Evolutionary conservation across 2,113 vertebrate species (phyloP).

Genomic region (Odocoileus hemionus): DNA sequence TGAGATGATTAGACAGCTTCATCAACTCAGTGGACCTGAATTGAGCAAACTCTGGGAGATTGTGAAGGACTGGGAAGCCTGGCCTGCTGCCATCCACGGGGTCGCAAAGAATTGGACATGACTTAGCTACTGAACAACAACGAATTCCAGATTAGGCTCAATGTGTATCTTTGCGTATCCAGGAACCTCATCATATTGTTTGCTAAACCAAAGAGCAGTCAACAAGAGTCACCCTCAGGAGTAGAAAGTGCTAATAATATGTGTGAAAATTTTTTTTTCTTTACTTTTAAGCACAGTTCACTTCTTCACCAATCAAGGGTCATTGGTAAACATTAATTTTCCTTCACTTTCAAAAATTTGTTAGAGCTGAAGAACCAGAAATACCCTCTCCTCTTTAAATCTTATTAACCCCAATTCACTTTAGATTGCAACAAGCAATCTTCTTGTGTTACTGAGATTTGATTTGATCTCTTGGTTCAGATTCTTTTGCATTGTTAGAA

Average conservation of each 20-base stretch:
- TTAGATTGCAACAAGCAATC: background rate
- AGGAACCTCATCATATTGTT: background rate
- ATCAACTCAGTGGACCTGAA: background rate
- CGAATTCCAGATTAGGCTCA: background rate
- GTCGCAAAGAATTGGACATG: background rate
- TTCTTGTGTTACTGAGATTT: background rate
- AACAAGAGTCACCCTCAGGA: background rate
- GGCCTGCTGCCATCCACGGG: background rate
- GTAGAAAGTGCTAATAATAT: background rate
- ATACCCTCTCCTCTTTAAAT: background rate
- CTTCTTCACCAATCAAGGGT: background rate
- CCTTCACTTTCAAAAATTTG: background rate
- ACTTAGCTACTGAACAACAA: background rate
- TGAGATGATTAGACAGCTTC: background rate
- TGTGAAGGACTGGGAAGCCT: background rate
- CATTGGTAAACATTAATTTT: background rate
- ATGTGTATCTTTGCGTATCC: background rate
- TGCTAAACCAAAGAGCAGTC: background rate
- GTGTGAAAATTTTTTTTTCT: background rate
- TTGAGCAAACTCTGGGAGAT: background rate
- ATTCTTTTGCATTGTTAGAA: background rate
- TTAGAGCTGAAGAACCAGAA: background rate
- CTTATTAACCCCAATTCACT: background rate
- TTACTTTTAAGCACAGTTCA: background rate
- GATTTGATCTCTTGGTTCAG: background rate